Percentiles rank a stretch among this genome's conserved stretches.
phyloP scores from a whole-genome alignment of 2,797 vertebrate genomes.

The Semotilus atromaculatus region DNA sequence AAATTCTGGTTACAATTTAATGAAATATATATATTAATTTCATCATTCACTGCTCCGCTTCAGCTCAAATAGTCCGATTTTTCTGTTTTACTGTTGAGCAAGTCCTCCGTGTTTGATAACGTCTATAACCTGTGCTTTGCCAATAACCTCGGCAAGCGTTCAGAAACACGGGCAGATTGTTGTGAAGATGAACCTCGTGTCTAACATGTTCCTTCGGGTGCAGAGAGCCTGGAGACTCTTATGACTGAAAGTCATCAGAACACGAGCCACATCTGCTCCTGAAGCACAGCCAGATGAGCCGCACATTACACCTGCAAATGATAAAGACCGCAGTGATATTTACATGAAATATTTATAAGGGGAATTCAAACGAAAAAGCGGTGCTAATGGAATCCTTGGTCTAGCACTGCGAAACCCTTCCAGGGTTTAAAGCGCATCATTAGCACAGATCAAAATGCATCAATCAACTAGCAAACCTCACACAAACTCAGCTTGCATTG shows the following conservation, averaged over 20 bases:
- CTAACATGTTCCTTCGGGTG: not conserved
- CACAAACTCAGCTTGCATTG: not conserved
- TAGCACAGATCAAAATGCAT: constrained; percentile 8
- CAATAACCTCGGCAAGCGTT: not conserved
- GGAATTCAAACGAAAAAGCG: constrained; percentile 6
- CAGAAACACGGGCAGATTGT: not conserved
- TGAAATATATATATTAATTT: too few species aligned
- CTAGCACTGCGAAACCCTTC: not conserved
- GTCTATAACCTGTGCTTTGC: not conserved
- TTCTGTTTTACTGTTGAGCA: not conserved
- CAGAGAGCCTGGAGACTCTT: not conserved
- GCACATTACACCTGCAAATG: constrained; percentile 33
- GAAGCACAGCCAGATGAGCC: constrained; percentile 1
- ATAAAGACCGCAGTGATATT: constrained; percentile 45
- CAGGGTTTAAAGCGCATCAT: constrained; percentile 20
- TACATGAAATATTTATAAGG: constrained; percentile 45
- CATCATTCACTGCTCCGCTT: not conserved
- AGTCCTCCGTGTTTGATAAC: not conserved
- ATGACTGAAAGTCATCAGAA: constrained; percentile 13
- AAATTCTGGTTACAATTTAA: not conserved
- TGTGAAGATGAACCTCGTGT: not conserved
- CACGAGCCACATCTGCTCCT: constrained; percentile 30
- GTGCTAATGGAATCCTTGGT: constrained; percentile 36
- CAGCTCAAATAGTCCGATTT: not conserved
- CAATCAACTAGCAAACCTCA: not conserved